Percentiles rank a stretch among this genome's conserved stretches.
Evolutionary conservation across 2,888 invertebrate genomes (phyloP).

Genomic region (Synanthedon andrenaeformis): DNA sequence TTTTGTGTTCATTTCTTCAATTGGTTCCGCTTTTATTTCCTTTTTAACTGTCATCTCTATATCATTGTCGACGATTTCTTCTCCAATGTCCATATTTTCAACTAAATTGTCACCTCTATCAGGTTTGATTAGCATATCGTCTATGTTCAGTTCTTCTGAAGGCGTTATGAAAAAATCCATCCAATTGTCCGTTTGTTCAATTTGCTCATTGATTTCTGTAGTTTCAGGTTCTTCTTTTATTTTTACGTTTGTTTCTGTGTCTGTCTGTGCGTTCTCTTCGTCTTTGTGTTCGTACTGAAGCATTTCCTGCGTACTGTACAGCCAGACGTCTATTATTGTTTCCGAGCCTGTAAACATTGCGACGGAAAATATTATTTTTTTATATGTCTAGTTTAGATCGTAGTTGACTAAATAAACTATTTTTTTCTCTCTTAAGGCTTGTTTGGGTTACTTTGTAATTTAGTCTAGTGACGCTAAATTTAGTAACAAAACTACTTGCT

Average conservation of each 20-base stretch:
- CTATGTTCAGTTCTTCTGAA: constrained; percentile 44
- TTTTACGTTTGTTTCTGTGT: background rate
- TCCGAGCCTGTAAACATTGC: constrained; percentile 75
- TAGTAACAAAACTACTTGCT: no score
- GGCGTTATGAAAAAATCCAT: constrained; percentile 52
- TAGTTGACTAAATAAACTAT: background rate
- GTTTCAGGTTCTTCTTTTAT: background rate
- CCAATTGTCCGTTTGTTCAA: constrained; percentile 35
- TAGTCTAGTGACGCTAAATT: background rate
- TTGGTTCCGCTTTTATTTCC: background rate
- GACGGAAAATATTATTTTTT: background rate
- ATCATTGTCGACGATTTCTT: background rate
- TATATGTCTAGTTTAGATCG: no score
- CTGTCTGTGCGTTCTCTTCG: constrained; percentile 2
- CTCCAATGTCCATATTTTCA: background rate
- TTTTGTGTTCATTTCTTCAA: no score
- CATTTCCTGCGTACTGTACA: constrained; percentile 65
- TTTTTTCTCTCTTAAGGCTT: background rate
- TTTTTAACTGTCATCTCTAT: background rate
- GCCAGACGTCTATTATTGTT: constrained; percentile 81
- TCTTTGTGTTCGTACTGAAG: constrained; percentile 42
- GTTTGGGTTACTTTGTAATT: background rate
- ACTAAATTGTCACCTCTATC: constrained; percentile 12
- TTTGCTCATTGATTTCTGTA: constrained; percentile 6
- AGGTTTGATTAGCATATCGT: constrained; percentile 56